A percentile compares a stretch with the other conserved stretches of the same genome.
These are phyloP conservation scores for Pterocles gutturalis DNA, from an alignment of 2,113 vertebrate species.

Conservation along the genomic window DNA sequence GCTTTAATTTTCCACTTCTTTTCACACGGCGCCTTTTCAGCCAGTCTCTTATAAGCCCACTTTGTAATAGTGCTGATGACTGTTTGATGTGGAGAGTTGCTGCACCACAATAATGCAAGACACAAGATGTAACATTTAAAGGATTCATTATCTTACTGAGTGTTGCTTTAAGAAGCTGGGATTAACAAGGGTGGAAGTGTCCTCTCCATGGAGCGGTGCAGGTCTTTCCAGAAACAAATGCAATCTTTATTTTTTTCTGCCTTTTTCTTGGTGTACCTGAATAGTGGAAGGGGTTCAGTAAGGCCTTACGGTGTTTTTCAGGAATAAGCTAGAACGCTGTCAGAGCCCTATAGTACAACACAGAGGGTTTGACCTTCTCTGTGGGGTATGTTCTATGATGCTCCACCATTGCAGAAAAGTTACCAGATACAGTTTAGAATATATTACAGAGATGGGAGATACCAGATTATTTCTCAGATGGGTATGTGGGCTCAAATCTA, in stretches of 20 bases:
- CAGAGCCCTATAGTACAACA: neutral
- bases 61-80: slow-evolving; percentile 90
- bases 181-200: slow-evolving; percentile 73
- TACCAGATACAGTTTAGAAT: neutral
- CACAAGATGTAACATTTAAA: slow-evolving; percentile 96
- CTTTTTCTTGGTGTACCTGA: neutral
- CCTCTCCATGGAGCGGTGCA: slow-evolving; percentile 25
- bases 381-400: neutral
- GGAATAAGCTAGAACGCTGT: neutral
- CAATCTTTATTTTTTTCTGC: neutral
- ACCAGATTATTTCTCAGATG: neutral
- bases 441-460: neutral
- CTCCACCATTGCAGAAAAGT: neutral
- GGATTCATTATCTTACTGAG: slow-evolving; percentile 92
- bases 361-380: neutral
- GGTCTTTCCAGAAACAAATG: slow-evolving; percentile 43
- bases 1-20: slow-evolving; percentile 99
- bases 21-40: slow-evolving; percentile 94
- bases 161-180: slow-evolving; percentile 84
- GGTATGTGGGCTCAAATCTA: neutral
- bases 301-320: neutral
- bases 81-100: slow-evolving; percentile 96
- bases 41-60: slow-evolving; percentile 84
- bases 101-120: slow-evolving; percentile 88
- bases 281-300: neutral